A percentile compares a stretch with the other conserved stretches of the same genome.
These are phyloP conservation scores for Neopelma chrysocephalum DNA, from an alignment of 2,797 vertebrate genomes.

Conservation along the genomic window DNA sequence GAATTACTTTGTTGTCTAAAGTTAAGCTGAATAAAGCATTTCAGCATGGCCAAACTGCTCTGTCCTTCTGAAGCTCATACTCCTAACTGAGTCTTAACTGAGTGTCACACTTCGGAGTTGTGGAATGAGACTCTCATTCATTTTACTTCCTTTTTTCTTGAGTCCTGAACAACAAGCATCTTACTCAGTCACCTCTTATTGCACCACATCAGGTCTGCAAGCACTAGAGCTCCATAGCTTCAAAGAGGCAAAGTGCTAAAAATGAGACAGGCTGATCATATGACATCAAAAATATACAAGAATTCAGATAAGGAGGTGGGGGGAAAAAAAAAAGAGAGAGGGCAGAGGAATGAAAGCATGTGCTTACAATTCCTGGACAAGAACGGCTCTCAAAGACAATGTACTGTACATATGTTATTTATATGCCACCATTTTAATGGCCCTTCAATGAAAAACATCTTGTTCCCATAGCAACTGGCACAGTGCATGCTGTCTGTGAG, in stretches of 20 bases:
- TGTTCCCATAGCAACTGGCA: slow-evolving; percentile 77
- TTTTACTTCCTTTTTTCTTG: slow-evolving; percentile 45
- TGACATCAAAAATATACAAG: slow-evolving; percentile 61
- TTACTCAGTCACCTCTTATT: slow-evolving; percentile 31
- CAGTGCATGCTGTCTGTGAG: slow-evolving; percentile 60
- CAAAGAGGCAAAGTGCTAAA: slow-evolving; percentile 54
- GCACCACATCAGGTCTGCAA: slow-evolving; percentile 14
- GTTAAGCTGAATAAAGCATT: neutral
- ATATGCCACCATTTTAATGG: slow-evolving; percentile 75
- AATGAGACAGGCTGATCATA: slow-evolving; percentile 43
- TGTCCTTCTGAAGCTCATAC: neutral
- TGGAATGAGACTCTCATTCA: slow-evolving; percentile 10
- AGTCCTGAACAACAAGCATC: neutral
- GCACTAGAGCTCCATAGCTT: slow-evolving; percentile 58
- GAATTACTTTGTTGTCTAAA: neutral
- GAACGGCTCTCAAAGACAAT: slow-evolving; percentile 64
- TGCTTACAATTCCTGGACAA: slow-evolving; percentile 64
- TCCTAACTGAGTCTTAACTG: neutral
- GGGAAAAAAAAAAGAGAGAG: neutral
- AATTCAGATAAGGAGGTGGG: neutral
- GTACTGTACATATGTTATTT: slow-evolving; percentile 77
- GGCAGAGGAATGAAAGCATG: slow-evolving; percentile 48
- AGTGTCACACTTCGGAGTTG: neutral
- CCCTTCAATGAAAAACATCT: slow-evolving; percentile 76
- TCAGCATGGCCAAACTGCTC: neutral